A percentile compares a stretch with the other conserved stretches of the same genome.
Evolutionary conservation across 2,888 invertebrate species (phyloP).

Genomic region (Sympetrum striolatum): DNA sequence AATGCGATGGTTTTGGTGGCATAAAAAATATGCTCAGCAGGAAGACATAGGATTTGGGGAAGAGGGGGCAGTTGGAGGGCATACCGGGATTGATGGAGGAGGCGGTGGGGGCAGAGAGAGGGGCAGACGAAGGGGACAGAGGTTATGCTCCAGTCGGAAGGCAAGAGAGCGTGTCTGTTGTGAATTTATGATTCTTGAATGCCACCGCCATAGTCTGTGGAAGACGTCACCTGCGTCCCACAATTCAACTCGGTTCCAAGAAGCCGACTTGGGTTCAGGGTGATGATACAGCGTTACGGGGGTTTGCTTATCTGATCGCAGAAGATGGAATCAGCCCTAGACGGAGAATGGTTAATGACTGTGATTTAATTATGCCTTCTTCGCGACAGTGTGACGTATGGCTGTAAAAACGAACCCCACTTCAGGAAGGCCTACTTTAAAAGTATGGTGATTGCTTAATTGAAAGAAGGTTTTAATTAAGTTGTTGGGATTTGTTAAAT

Average conservation of each 20-base stretch:
- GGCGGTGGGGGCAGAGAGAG: neutral
- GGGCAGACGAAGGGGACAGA: neutral
- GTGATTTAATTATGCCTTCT: neutral
- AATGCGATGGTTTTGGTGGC: too few relatives aligned
- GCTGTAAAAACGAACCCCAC: neutral
- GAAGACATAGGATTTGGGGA: neutral
- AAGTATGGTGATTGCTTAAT: too few relatives aligned
- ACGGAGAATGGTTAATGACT: too few relatives aligned
- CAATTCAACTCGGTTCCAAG: too few relatives aligned
- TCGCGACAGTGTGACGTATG: neutral
- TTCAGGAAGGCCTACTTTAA: too few relatives aligned
- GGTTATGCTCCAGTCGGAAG: neutral
- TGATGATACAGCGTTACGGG: neutral
- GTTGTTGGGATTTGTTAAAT: too few relatives aligned
- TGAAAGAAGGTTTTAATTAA: too few relatives aligned
- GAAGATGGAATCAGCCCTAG: neutral
- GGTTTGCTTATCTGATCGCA: neutral
- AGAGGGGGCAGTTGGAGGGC: neutral
- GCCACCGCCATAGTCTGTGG: neutral
- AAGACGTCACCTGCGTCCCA: neutral
- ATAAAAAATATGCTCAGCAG: neutral
- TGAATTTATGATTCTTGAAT: neutral
- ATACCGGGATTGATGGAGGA: neutral
- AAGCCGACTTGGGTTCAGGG: too few relatives aligned
- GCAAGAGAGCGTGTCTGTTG: neutral